Base-by-base conservation (phyloP, 2,113 vertebrate species). In the Furnarius figulus region DNA sequence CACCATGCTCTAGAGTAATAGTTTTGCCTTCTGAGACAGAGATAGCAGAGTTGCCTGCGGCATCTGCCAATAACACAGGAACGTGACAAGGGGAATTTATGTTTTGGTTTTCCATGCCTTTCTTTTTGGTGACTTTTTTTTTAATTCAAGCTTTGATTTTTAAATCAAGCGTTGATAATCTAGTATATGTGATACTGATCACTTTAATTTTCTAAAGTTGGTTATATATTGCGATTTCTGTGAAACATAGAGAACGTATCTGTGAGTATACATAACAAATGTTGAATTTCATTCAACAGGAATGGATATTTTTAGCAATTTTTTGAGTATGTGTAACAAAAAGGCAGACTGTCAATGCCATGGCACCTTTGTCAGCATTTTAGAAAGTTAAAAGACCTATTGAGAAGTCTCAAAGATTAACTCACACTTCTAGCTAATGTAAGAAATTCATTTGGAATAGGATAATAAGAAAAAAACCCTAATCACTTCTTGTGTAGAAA, bases 1-100 rank as follows among this genome's bases (percentile, higher is more conserved):
- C 92, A 76, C 73, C 24, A 0, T 83, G 66, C 84, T 97, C 80
- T 92, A 95, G 58, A 70, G 95, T 97, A 97, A 94, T 89, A 88
- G 76, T 92, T 97, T 96, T 78, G 73, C 90, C 95, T 94, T 83
- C 61, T 39, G 68, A 90, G 82, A 87, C 13, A 91, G 37, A 87
- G 91, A 94, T 94, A 89, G 23, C 79, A 91, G 77, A 76, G 24
- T 71, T 86, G 95, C 74, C 58, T 95, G 80, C 52, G 78, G 75
- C 79, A 94, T 89, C 78, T 89, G 91, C 72, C 74, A 91, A 68
- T 95, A 97, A 92, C 58, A 85, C 30, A 87, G 53, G 61, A 94
- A 55, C 3, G 3, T 16, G 56, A 92, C 49, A 95, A 65, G 30
- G 12, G 17, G n/a, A 87, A 86, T 61, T 91, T 72, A 49, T 0